Percentiles rank a stretch among this genome's conserved stretches.
These are phyloP conservation scores for Labia minor DNA, from an alignment of 2,888 invertebrate genomes.

Conservation along the genomic window DNA sequence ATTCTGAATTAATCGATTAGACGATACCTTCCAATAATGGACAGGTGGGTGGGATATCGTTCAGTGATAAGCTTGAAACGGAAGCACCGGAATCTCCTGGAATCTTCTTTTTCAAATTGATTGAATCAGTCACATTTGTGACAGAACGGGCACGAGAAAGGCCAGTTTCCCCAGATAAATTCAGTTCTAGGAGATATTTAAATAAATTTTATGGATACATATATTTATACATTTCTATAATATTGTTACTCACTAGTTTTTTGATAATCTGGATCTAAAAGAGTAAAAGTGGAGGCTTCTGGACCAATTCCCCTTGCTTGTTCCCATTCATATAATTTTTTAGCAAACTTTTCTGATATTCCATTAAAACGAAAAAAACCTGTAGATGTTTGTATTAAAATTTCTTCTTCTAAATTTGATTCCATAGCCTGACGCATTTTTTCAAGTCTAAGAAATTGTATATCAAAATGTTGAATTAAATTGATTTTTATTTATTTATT, in stretches of 20 bases:
- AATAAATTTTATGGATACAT: conserved; percentile 36
- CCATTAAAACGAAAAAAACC: conserved; percentile 76
- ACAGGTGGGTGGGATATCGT: conserved; percentile 41
- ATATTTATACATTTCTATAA: neutral
- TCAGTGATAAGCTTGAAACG: conserved; percentile 60
- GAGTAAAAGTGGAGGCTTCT: conserved; percentile 71
- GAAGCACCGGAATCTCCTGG: conserved; percentile 25
- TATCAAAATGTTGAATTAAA: neutral
- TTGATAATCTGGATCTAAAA: conserved; percentile 48
- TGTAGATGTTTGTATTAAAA: conserved; percentile 69
- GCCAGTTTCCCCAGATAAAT: neutral
- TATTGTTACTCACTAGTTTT: conserved; percentile 41
- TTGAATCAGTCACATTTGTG: conserved; percentile 18
- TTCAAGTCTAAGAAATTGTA: conserved; percentile 37
- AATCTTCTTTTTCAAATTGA: neutral
- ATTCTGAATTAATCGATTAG: no score
- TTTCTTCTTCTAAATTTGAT: conserved; percentile 50
- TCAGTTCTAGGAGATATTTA: neutral
- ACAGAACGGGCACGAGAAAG: conserved; percentile 13
- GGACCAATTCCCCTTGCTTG: conserved; percentile 77
- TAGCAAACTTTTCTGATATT: conserved; percentile 79
- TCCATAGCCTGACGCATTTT: conserved; percentile 49
- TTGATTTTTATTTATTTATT: no score
- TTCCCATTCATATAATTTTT: conserved; percentile 85
- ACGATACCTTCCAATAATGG: no score